Evolutionary conservation across 2,888 invertebrate species (phyloP).

Genomic region (Mylabris sibirica): DNA sequence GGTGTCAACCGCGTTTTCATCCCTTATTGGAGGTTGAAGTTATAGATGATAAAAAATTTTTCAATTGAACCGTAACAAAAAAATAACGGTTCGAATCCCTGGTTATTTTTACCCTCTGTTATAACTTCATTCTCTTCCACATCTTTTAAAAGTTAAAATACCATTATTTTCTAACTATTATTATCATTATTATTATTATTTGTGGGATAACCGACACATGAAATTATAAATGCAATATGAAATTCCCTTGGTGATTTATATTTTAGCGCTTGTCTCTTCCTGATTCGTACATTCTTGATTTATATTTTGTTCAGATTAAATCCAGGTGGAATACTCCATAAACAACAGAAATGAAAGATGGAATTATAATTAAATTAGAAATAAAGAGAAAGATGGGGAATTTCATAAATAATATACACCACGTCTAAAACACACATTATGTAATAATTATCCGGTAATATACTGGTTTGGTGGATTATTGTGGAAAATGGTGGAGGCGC

Average conservation of each 20-base stretch:
- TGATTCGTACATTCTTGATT: conserved; percentile 4
- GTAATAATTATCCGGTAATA: neutral
- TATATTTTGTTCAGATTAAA: conserved; percentile 1
- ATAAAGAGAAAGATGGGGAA: neutral
- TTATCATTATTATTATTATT: neutral
- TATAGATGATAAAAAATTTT: no score
- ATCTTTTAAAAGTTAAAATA: no score
- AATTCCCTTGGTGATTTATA: neutral
- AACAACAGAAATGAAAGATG: neutral
- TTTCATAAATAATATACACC: neutral
- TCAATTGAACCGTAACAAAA: no score
- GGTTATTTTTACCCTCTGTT: no score
- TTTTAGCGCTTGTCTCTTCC: neutral
- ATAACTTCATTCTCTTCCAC: neutral
- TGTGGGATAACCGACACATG: neutral
- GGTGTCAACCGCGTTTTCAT: no score
- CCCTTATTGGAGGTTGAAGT: no score
- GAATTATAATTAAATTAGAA: neutral
- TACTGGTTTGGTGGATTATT: neutral
- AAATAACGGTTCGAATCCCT: no score
- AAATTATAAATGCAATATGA: conserved; percentile 8
- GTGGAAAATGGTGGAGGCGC: conserved; percentile 9
- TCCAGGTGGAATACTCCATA: neutral
- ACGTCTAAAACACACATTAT: neutral
- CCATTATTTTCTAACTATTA: neutral